These are phyloP conservation scores for Parotia lawesii DNA, from an alignment of 2,113 vertebrate genomes.

Conservation along the genomic window DNA sequence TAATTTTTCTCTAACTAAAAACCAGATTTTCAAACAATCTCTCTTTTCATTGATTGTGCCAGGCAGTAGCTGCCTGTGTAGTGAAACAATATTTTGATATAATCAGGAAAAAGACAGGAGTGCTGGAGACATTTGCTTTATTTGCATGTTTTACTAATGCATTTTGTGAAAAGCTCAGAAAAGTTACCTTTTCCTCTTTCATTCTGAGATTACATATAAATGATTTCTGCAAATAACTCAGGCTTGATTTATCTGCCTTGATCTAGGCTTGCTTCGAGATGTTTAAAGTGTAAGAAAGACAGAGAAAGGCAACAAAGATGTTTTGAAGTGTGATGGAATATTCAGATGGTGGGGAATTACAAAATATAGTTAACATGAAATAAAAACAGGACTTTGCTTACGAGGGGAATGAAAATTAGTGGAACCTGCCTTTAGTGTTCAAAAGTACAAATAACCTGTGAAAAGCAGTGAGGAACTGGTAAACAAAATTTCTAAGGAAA, in stretches of 20 bases:
- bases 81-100: neutral
- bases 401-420: neutral
- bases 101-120: neutral
- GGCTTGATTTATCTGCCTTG: neutral
- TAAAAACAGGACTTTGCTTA: neutral
- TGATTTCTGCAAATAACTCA: neutral
- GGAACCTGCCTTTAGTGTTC: neutral
- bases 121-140: neutral
- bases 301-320: neutral
- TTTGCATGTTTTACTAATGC: neutral
- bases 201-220: neutral
- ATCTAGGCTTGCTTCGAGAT: neutral
- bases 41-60: neutral
- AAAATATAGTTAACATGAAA: neutral
- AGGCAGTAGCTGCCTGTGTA: neutral
- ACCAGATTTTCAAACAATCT: neutral
- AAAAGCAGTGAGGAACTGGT: neutral
- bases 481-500: neutral
- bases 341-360: neutral
- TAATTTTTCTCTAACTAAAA: neutral
- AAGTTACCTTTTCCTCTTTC: neutral
- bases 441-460: neutral
- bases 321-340: neutral
- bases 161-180: neutral
- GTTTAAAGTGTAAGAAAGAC: neutral